Evolutionary conservation across 2,113 vertebrate genomes (phyloP).

Genomic region (Ibidorhyncha struthersii): DNA sequence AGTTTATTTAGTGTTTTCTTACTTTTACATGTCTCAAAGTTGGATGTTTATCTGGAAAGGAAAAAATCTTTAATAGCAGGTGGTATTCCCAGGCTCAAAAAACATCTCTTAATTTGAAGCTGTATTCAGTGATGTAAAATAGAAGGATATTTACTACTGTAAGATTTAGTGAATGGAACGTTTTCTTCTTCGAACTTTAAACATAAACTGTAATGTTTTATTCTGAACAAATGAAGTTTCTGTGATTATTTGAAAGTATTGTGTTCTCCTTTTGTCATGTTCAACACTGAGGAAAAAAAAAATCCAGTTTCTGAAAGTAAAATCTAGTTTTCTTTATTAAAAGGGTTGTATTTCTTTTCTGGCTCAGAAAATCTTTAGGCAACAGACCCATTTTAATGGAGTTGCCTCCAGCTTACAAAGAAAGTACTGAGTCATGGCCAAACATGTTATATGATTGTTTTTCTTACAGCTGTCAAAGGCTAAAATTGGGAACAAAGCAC

Average conservation of each 20-base stretch:
- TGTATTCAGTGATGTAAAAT: neutral
- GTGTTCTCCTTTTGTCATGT: neutral
- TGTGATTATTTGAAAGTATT: neutral
- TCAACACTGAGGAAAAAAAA: neutral
- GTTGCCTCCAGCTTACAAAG: neutral
- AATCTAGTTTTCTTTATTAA: neutral
- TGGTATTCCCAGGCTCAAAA: neutral
- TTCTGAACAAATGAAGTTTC: neutral
- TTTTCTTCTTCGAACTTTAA: neutral
- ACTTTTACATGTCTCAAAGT: neutral
- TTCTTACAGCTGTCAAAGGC: neutral
- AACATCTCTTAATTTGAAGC: neutral
- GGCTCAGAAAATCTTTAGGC: neutral
- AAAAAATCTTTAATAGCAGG: slow-evolving; percentile 12
- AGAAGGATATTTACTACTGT: neutral
- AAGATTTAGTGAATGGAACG: neutral
- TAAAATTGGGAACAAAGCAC: neutral
- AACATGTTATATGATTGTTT: neutral
- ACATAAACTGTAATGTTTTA: neutral
- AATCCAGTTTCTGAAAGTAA: neutral
- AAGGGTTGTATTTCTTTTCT: neutral
- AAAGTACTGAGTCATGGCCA: neutral
- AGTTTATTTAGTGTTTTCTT: slow-evolving; percentile 50
- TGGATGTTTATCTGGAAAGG: slow-evolving; percentile 20
- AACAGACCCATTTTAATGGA: neutral